A percentile compares a stretch with the other conserved stretches of the same genome.
Conservation (phyloP, 2,797 vertebrate species). For the Danio kyathit region DNA sequence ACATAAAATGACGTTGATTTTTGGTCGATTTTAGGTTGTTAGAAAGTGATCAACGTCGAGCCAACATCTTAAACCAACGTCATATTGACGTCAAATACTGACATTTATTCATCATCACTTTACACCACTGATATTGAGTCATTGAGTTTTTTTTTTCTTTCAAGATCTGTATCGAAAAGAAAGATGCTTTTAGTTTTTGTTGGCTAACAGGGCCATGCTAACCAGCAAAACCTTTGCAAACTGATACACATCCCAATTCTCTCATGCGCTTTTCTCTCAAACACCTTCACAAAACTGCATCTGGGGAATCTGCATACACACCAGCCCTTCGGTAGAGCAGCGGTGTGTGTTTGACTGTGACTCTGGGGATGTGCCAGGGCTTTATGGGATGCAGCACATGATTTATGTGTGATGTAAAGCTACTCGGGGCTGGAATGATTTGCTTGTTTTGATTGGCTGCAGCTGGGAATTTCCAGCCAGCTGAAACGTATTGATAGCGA, state of each 20-base stretch:
- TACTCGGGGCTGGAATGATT: constrained; percentile 58
- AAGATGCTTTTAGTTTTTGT: neutral
- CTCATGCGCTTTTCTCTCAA: neutral
- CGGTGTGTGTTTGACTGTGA: neutral
- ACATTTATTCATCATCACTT: too few relatives aligned
- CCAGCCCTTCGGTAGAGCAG: neutral
- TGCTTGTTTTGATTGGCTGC: constrained; percentile 63
- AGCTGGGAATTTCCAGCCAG: constrained; percentile 65
- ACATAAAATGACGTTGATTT: too few relatives aligned
- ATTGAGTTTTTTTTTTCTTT: too few relatives aligned
- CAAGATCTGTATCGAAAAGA: too few relatives aligned
- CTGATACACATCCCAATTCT: neutral
- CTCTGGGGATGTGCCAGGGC: constrained; percentile 75
- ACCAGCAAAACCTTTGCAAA: neutral
- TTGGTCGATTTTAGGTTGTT: too few relatives aligned
- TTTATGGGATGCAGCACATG: constrained; percentile 49
- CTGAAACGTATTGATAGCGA: constrained; percentile 61
- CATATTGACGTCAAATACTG: too few relatives aligned
- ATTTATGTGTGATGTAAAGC: constrained; percentile 68
- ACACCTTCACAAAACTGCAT: neutral
- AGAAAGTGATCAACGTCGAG: too few relatives aligned
- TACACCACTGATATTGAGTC: too few relatives aligned
- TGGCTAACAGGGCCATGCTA: neutral
- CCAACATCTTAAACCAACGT: too few relatives aligned
- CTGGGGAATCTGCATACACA: neutral